A percentile compares a stretch with the other conserved stretches of the same genome.
Evolutionary conservation across 1,140 invertebrate species (phyloP).

Genomic region (Caerostris darwini): DNA sequence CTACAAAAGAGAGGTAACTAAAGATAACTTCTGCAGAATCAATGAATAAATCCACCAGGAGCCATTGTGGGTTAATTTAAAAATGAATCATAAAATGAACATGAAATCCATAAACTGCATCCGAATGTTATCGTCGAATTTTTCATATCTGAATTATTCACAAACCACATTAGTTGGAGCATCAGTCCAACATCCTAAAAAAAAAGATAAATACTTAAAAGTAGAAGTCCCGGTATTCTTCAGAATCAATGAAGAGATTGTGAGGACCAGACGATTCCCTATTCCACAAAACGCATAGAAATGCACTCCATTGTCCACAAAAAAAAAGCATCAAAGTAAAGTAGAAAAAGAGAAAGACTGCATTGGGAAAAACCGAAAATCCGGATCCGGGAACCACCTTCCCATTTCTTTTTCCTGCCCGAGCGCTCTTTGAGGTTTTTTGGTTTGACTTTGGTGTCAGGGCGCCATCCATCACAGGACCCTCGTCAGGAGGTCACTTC

Average conservation of each 20-base stretch:
- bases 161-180: no score
- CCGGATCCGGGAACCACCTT: not conserved
- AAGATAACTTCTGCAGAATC: conserved; percentile 21
- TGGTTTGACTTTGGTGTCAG: conserved; percentile 67
- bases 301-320: conserved; percentile 34
- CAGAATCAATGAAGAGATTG: conserved; percentile 40
- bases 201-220: no score
- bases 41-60: not conserved
- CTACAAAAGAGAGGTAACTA: no score
- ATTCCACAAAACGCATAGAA: conserved; percentile 64
- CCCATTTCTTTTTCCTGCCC: conserved; percentile 30
- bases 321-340: not conserved
- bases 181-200: no score
- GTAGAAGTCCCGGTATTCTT: not conserved
- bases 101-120: no score
- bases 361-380: conserved; percentile 19
- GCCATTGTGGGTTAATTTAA: no score
- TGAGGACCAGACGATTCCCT: conserved; percentile 40
- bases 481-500: conserved; percentile 62
- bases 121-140: no score
- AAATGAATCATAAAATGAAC: no score
- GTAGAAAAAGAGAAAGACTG: not conserved
- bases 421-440: conserved; percentile 48
- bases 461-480: conserved; percentile 67
- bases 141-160: no score